Evolutionary conservation across 2,888 invertebrate genomes (phyloP), one percentile per base, ranked within the genome.

Genomic region (Lasioglossum calceatum): DNA sequence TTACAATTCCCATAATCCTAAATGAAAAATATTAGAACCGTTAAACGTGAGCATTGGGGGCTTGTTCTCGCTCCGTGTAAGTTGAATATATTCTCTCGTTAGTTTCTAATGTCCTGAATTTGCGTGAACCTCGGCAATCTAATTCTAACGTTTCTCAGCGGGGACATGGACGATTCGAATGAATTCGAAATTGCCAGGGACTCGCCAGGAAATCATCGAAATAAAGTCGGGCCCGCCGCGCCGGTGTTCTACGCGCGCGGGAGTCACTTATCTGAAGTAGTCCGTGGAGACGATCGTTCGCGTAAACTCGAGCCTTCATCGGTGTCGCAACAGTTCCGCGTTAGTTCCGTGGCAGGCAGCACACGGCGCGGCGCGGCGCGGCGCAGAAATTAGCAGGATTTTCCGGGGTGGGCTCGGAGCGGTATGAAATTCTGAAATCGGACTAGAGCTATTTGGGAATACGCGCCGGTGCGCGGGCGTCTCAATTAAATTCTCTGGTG

Each of bases 401-500:
- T 82, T 70, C 44, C 72, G 16, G 16, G 47, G 47, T 14, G 16
- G 47, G 47, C 23, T 27, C 10, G 39, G n/a, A 5, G 70, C 70
- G 39, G 10, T 39, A 39, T 12, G 70, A 70, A 67, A 82, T 73
- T 70, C 36, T 47, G 36, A 50, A 44, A 72, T 23, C 44, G 32
- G 36, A 42, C 61, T 44, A 67, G 14, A 23, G 72, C 44, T 42
- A 79, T 73, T 79, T 32, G 44, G 58, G 73, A 58, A 7, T 44
- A n/a, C 36, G 23, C 61, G 61, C n/a, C 44, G 61, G 14, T 14
- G 14, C 42, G 42, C 58, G 50, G 71, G 47, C 36, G 12, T 47
- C 23, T 54, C 47, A 58, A 78, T 85, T 79, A 71, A 84, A 79
- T 84, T 64, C 74, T 50, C 54, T 12, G 14, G 23, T 32, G 72